Evolutionary conservation across 1,140 invertebrate species (phyloP).

Genomic region (Laupala kohalensis): DNA sequence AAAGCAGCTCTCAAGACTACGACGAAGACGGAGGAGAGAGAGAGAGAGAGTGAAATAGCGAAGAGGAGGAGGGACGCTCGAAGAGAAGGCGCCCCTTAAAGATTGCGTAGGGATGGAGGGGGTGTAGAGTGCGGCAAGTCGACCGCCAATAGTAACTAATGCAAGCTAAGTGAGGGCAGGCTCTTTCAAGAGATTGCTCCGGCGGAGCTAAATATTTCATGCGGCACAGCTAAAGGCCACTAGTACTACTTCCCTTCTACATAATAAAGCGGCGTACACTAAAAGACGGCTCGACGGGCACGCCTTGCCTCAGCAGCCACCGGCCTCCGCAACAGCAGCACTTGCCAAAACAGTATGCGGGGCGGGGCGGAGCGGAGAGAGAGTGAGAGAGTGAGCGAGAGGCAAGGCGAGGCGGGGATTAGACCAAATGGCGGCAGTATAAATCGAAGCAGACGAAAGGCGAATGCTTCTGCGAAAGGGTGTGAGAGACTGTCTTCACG

Average conservation of each 20-base stretch:
- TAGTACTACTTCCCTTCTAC: not conserved
- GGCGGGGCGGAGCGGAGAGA: not conserved
- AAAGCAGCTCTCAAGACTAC: no score
- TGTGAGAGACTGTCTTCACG: no score
- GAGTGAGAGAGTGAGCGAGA: not conserved
- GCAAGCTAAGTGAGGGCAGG: constrained; percentile 8
- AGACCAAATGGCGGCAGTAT: not conserved
- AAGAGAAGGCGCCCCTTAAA: constrained; percentile 1
- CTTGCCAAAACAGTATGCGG: no score
- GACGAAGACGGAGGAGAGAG: not conserved
- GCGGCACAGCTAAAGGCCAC: constrained; percentile 2
- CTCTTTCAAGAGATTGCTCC: constrained; percentile 13
- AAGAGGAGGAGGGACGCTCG: not conserved
- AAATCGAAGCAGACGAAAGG: not conserved
- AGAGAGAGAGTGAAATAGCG: not conserved
- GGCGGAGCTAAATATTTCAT: constrained; percentile 11
- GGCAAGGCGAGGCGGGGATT: not conserved
- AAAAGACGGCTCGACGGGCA: constrained; percentile 2
- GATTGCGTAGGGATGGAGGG: not conserved
- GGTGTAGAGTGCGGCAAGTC: not conserved
- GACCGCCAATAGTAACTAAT: constrained; percentile 13
- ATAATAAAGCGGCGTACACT: constrained; percentile 5
- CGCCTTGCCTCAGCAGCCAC: no score
- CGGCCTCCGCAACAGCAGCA: no score
- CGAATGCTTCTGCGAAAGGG: not conserved